Evolutionary conservation across 2,797 vertebrate species (phyloP).

Genomic region (Pampus argenteus): DNA sequence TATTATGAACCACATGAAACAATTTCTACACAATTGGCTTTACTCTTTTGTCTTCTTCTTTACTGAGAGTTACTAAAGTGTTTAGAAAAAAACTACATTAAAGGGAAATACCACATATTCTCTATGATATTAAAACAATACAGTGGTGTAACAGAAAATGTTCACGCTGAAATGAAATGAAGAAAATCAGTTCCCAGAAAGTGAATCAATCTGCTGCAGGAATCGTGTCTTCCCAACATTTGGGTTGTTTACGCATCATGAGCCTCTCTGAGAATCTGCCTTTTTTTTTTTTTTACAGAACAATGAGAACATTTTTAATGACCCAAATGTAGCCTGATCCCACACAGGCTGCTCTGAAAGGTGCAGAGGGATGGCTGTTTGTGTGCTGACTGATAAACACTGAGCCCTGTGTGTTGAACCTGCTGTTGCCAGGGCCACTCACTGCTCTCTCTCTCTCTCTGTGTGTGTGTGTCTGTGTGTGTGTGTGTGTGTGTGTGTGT

Average conservation of each 20-base stretch:
- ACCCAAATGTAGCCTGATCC: conserved; percentile 12
- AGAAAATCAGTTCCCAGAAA: not conserved
- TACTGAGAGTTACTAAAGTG: no score
- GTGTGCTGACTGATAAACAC: conserved; percentile 29
- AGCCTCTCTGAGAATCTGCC: conserved; percentile 9
- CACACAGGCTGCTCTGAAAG: conserved; percentile 13
- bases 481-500: conserved; percentile 15
- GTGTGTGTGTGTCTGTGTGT: conserved; percentile 26
- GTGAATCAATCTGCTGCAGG: conserved; percentile 7
- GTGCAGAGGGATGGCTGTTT: conserved; percentile 11
- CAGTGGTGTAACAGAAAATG: not conserved
- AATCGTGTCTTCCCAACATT: conserved; percentile 7
- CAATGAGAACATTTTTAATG: conserved; percentile 33
- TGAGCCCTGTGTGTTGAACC: conserved; percentile 18
- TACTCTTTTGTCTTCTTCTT: no score
- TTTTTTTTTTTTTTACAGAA: conserved; percentile 12
- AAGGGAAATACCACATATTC: not conserved
- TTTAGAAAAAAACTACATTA: not conserved
- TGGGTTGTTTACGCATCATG: conserved; percentile 14
- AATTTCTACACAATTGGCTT: not conserved
- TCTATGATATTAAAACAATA: not conserved
- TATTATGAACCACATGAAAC: no score
- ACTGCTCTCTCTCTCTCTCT: conserved; percentile 6
- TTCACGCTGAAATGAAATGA: not conserved
- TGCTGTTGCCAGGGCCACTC: conserved; percentile 7